A percentile compares a stretch with the other conserved stretches of the same genome.
These are phyloP conservation scores for Gymnothorax javanicus DNA, from an alignment of 2,797 vertebrate genomes.

Conservation along the genomic window DNA sequence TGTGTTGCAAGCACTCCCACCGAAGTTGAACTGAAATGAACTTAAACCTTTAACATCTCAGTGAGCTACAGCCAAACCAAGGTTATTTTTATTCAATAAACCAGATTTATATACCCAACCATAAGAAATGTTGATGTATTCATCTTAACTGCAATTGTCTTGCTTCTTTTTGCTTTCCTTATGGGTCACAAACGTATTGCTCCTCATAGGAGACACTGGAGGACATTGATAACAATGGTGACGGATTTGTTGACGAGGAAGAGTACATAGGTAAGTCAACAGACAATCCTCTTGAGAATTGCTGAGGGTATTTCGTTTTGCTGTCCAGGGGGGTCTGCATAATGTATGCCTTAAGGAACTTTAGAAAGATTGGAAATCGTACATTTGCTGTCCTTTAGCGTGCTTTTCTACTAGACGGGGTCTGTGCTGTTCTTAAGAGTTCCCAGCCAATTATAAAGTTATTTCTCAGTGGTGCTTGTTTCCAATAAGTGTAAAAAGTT, in stretches of 20 bases:
- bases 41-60: not conserved
- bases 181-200: not conserved
- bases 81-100: not conserved
- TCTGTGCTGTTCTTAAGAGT: slow-evolving; percentile 35
- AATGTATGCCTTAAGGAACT: not conserved
- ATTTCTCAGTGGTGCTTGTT: slow-evolving; percentile 39
- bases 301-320: not conserved
- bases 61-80: not conserved
- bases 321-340: not conserved
- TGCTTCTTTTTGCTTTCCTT: not conserved
- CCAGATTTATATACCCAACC: not conserved
- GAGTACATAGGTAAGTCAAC: slow-evolving; percentile 91
- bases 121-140: not conserved
- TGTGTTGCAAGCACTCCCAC: not conserved
- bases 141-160: not conserved
- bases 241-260: slow-evolving; percentile 94
- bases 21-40: not conserved
- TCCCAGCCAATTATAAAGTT: slow-evolving; percentile 48
- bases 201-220: slow-evolving; percentile 92
- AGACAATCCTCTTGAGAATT: not conserved
- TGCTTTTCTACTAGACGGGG: slow-evolving; percentile 11
- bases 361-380: not conserved
- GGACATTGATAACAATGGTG: slow-evolving; percentile 94
- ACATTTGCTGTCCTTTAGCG: slow-evolving; percentile 7
- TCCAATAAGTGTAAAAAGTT: too few species aligned